These are phyloP conservation scores for Myotis davidii DNA, from an alignment of 2,113 vertebrate genomes.

Conservation along the genomic window DNA sequence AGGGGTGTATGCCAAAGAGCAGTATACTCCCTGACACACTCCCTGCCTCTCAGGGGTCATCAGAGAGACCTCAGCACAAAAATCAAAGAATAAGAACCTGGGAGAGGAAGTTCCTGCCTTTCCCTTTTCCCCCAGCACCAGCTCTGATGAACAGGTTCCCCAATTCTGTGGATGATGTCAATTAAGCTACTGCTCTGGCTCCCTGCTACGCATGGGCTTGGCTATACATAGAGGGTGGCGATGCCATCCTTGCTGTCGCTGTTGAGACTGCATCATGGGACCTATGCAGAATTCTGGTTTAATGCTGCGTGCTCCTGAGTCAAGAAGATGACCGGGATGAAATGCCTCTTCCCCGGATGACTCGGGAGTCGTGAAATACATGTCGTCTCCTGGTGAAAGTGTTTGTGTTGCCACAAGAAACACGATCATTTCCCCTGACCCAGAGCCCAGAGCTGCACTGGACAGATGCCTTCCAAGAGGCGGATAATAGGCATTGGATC, in stretches of 20 bases:
- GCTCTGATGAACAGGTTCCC: not conserved
- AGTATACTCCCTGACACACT: not conserved
- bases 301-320: not conserved
- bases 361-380: not conserved
- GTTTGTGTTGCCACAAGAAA: not conserved
- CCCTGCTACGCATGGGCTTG: fast-evolving
- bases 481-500: not conserved
- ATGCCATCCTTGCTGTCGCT: fast-evolving
- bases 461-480: not conserved
- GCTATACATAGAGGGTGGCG: fast-evolving
- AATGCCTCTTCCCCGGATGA: not conserved
- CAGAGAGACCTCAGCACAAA: not conserved
- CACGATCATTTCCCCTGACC: not conserved
- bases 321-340: not conserved
- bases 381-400: fast-evolving
- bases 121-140: not conserved
- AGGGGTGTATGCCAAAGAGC: not conserved
- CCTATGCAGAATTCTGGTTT: not conserved
- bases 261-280: not conserved
- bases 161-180: not conserved
- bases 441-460: not conserved
- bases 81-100: not conserved
- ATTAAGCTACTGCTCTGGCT: too few species aligned
- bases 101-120: not conserved
- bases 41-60: not conserved